A percentile compares a stretch with the other conserved stretches of the same genome.
phyloP scores from a whole-genome alignment of 2,797 vertebrate species.

The Lacerta bilineata region DNA sequence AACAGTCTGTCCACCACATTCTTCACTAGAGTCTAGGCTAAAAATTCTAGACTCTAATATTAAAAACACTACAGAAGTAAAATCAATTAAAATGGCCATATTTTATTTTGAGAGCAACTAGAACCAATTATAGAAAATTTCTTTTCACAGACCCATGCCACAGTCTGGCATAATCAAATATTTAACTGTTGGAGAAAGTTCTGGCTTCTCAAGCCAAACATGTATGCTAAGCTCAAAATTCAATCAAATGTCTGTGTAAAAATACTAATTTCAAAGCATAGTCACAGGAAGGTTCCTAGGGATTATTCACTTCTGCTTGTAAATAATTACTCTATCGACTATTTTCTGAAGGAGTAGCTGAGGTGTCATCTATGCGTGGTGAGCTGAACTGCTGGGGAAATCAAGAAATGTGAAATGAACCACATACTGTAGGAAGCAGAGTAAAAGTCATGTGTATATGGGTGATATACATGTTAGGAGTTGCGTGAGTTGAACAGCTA shows the following conservation, averaged over 20 bases:
- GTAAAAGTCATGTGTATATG: not conserved
- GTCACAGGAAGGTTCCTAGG: not conserved
- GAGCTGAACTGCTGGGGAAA: slow-evolving; percentile 3
- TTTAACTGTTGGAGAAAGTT: not conserved
- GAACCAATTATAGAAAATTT: no score
- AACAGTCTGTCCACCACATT: no score
- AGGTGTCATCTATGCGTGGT: not conserved
- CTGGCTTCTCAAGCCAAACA: not conserved
- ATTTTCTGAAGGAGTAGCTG: slow-evolving; percentile 4
- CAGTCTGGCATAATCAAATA: not conserved
- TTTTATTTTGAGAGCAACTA: not conserved
- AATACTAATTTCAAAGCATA: not conserved
- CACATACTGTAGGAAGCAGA: not conserved
- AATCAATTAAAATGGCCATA: not conserved
- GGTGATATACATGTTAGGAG: no score
- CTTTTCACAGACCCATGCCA: not conserved
- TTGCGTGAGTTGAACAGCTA: no score
- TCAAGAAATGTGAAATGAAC: not conserved
- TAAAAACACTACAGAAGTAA: not conserved
- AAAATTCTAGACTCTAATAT: not conserved
- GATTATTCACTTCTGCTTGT: not conserved
- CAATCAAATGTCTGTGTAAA: slow-evolving; percentile 3
- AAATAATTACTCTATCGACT: slow-evolving; percentile 10
- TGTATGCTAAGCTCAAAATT: not conserved
- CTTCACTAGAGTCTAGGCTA: no score